Evolutionary conservation across 1,140 invertebrate genomes (phyloP).

Genomic region (Ruditapes philippinarum): DNA sequence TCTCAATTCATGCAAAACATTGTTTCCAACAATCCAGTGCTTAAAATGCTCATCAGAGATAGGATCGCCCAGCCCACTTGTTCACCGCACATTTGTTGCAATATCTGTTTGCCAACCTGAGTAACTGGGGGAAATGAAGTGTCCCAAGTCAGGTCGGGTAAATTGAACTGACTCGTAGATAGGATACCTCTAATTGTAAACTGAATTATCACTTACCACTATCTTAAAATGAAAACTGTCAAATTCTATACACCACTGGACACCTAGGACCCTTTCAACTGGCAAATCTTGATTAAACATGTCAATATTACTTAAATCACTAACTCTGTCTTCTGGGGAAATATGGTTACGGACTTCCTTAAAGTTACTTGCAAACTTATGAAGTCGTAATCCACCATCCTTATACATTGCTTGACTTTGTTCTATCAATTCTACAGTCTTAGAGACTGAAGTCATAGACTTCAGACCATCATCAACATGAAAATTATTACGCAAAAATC

Average conservation of each 20-base stretch:
- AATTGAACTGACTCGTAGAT: slow-evolving; percentile 44
- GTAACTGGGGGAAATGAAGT: slow-evolving; percentile 56
- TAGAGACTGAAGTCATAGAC: slow-evolving; percentile 23
- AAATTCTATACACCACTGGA: slow-evolving; percentile 51
- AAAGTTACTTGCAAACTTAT: slow-evolving; percentile 62
- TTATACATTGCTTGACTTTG: slow-evolving; percentile 22
- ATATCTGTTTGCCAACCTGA: slow-evolving; percentile 53
- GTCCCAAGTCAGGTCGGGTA: slow-evolving; percentile 74
- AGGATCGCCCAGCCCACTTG: slow-evolving; percentile 58
- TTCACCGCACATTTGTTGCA: slow-evolving; percentile 61
- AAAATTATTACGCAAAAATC: slow-evolving; percentile 52
- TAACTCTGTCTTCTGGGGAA: slow-evolving; percentile 19
- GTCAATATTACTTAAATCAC: slow-evolving; percentile 39
- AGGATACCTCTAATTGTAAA: slow-evolving; percentile 66
- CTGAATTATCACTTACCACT: slow-evolving; percentile 17
- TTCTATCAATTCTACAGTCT: slow-evolving; percentile 52
- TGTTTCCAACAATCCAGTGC: slow-evolving; percentile 56
- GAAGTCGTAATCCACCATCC: slow-evolving; percentile 53
- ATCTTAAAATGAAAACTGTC: slow-evolving; percentile 67
- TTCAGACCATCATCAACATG: slow-evolving; percentile 72
- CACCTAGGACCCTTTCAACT: slow-evolving; percentile 52
- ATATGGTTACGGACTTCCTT: too few relatives aligned
- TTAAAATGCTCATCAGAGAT: neutral
- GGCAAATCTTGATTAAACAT: slow-evolving; percentile 44
- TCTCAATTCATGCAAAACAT: neutral